Evolutionary conservation across 2,888 invertebrate species (phyloP), one percentile per base, ranked within the genome.

Genomic region (Harmothoe impar): DNA sequence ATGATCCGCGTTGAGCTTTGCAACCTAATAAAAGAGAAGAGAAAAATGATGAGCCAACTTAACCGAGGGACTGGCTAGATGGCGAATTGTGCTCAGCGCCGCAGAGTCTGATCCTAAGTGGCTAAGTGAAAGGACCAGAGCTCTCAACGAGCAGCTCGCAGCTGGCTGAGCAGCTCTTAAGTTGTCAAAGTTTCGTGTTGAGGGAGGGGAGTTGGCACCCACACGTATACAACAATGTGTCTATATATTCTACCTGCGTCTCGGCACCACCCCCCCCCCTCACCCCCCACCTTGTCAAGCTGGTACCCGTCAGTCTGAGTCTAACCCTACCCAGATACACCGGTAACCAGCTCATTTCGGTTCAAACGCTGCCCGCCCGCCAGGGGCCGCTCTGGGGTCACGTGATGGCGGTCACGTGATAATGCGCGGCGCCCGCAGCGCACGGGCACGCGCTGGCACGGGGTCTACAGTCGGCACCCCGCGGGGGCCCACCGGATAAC

Each of bases 341-440:
- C 81, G 20, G 35, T 81, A 33, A 33, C 43, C 43, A 81, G 81
- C 25, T 81, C 81, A 77, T 77, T 43, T n/a, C 43, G 33, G 81
- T 81, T 35, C 81, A 77, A 77, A 77, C 77, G 77, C 35, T 15
- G 23, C 35, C 33, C 17, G 35, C 43, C 81, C 35, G 35, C 33
- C 10, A 35, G 81, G 81, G 43, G 81, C 17, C 17, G 15, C 43
- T 7, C 43, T 12, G 25, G 43, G 81, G 81, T 81, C 81, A 81
- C 81, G 81, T 81, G 81, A 43, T 81, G 81, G 23, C 33, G 81
- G 81, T 43, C 81, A 81, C 33, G 81, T 81, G 43, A 81, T 81
- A 81, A 81, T 81, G 25, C 81, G 35, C 10, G 43, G 35, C 81
- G 5, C 35, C 20, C 35, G 81, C 23, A 5, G 72, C 29, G 72